A percentile compares a stretch with the other conserved stretches of the same genome.
These are phyloP conservation scores for Bhutanitis thaidina DNA, from an alignment of 2,888 invertebrate species.

Conservation along the genomic window DNA sequence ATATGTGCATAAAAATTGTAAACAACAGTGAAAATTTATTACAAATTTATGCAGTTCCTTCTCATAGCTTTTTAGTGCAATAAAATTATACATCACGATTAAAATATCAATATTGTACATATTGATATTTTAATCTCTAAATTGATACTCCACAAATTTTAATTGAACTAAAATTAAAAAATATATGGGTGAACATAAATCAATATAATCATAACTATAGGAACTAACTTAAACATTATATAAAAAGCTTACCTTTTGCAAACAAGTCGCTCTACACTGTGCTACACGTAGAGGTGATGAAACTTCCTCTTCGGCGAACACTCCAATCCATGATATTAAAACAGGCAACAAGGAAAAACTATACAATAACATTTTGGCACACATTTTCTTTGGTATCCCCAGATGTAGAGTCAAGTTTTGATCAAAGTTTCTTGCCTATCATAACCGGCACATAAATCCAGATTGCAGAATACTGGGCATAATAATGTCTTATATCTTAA, in stretches of 20 bases:
- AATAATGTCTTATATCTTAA: constrained; percentile 55
- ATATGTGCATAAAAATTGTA: not conserved
- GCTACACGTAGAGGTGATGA: constrained; percentile 86
- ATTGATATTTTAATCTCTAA: too few species aligned
- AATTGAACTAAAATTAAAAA: too few species aligned
- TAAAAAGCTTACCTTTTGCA: constrained; percentile 82
- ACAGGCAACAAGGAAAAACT: constrained; percentile 70
- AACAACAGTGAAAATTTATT: not conserved
- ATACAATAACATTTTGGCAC: constrained; percentile 79
- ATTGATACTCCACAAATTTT: too few species aligned
- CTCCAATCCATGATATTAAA: constrained; percentile 71
- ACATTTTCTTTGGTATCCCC: constrained; percentile 77
- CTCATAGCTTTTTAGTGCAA: too few species aligned
- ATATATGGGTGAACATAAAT: too few species aligned
- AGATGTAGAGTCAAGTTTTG: constrained; percentile 46
- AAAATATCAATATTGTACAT: too few species aligned
- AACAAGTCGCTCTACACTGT: constrained; percentile 85
- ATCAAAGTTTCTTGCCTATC: constrained; percentile 60
- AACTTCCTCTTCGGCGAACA: constrained; percentile 82
- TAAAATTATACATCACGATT: too few species aligned
- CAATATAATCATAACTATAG: too few species aligned
- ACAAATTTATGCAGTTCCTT: not conserved
- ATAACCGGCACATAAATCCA: constrained; percentile 64
- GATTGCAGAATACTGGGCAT: constrained; percentile 43
- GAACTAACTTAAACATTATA: not conserved